Percentiles rank a stretch among this genome's conserved stretches.
Conservation (phyloP, 1,140 invertebrate genomes). For the Drosophila pachea region DNA sequence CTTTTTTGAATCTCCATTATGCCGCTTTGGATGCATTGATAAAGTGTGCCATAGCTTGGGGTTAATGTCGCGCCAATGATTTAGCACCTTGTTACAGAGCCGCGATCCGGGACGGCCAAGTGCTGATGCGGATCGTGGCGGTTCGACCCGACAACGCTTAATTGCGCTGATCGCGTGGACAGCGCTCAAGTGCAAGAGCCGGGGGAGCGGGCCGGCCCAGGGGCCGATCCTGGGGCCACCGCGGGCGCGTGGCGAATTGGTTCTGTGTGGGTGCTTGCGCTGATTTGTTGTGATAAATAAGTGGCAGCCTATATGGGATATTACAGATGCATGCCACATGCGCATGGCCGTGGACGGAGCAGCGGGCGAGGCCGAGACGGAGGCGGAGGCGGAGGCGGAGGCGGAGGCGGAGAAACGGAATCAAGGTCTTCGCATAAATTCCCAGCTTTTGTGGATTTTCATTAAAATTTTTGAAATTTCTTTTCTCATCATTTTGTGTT, state of each 20-base stretch:
- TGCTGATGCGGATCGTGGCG: slow-evolving; percentile 37
- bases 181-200: slow-evolving; percentile 41
- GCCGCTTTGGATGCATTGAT: slow-evolving; percentile 60
- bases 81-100: slow-evolving; percentile 78
- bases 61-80: slow-evolving; percentile 79
- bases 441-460: slow-evolving; percentile 61
- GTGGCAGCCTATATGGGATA: slow-evolving; percentile 58
- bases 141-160: slow-evolving; percentile 58
- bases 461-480: slow-evolving; percentile 73
- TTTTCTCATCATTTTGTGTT: slow-evolving; percentile 18
- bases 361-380: no score
- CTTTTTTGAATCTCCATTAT: neutral
- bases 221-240: slow-evolving; percentile 46
- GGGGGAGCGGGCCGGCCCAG: no score
- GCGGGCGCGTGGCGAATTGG: slow-evolving; percentile 71
- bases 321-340: slow-evolving; percentile 38
- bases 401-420: neutral
- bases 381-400: neutral
- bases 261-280: slow-evolving; percentile 75
- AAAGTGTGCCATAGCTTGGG: slow-evolving; percentile 78
- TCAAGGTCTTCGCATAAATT: slow-evolving; percentile 50
- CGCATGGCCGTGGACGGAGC: no score
- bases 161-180: slow-evolving; percentile 75
- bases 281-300: slow-evolving; percentile 78
- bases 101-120: slow-evolving; percentile 6